Percentiles rank a stretch among this genome's conserved stretches.
These are phyloP conservation scores for Nothoprocta perdicaria DNA, from an alignment of 2,113 vertebrate species.

Conservation along the genomic window DNA sequence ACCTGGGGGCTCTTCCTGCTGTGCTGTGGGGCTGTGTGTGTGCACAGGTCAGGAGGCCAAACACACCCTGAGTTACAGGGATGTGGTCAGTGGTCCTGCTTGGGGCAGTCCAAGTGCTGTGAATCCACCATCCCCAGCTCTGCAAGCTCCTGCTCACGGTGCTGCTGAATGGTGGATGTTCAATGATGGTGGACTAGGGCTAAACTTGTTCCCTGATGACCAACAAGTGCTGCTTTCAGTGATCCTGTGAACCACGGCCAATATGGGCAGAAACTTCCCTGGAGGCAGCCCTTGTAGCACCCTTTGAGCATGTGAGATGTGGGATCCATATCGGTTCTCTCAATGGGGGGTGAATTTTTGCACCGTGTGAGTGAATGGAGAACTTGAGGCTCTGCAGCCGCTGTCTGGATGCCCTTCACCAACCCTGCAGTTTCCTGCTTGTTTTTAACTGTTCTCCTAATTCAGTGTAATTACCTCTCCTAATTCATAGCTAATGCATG, in stretches of 20 bases:
- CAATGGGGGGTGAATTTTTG: neutral
- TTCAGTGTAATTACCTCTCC: neutral
- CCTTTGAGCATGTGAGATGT: rapidly evolving
- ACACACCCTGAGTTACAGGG: neutral
- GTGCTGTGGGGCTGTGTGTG: neutral
- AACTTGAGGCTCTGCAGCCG: neutral
- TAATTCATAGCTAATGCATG: neutral
- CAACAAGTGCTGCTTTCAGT: neutral
- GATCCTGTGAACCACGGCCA: no score
- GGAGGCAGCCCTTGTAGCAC: neutral
- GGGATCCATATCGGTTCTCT: neutral
- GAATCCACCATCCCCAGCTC: neutral
- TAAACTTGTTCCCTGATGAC: neutral
- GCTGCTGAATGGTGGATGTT: neutral
- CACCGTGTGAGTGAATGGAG: neutral
- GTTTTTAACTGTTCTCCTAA: neutral
- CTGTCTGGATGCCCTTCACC: neutral
- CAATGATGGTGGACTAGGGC: rapidly evolving
- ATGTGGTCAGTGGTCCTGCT: neutral
- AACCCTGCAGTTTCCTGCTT: neutral
- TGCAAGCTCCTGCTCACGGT: neutral
- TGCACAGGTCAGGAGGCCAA: neutral
- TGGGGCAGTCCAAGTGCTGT: neutral
- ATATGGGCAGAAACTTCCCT: rapidly evolving
- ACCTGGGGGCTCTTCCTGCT: neutral